Conservation (phyloP, 2,113 vertebrate genomes). For the Tamias sibiricus region DNA sequence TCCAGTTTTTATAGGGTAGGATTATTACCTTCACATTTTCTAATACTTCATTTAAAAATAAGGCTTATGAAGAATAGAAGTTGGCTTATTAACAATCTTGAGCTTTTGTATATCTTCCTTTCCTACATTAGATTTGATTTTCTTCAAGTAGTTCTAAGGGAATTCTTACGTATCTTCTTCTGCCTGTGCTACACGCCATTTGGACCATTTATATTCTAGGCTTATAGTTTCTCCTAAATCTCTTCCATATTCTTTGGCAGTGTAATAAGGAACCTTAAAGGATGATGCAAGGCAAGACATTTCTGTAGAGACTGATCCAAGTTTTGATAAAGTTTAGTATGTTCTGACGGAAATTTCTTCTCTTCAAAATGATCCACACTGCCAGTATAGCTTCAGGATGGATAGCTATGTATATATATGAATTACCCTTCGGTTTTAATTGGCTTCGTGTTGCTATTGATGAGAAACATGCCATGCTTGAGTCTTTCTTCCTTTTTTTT, state of each 20-base stretch:
- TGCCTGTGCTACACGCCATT: background rate
- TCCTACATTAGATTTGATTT: background rate
- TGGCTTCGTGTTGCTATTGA: background rate
- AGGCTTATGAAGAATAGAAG: background rate
- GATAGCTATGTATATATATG: background rate
- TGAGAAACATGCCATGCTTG: background rate
- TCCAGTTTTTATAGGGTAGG: background rate
- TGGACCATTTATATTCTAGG: background rate
- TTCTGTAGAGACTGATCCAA: background rate
- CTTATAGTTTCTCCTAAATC: background rate
- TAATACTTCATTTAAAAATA: background rate
- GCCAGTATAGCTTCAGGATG: background rate
- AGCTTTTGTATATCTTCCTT: background rate
- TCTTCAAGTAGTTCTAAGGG: background rate
- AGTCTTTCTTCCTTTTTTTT: background rate
- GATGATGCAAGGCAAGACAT: background rate
- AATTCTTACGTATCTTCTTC: background rate
- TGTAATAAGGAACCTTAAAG: background rate
- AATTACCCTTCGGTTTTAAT: background rate
- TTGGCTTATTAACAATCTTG: background rate
- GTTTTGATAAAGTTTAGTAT: constrained; percentile 22
- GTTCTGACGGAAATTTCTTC: background rate
- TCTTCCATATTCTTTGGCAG: constrained; percentile 36
- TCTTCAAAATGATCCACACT: constrained; percentile 28
- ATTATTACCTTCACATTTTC: background rate